phyloP scores from a whole-genome alignment of 2,797 vertebrate genomes.

The Eospalax fontanierii region DNA sequence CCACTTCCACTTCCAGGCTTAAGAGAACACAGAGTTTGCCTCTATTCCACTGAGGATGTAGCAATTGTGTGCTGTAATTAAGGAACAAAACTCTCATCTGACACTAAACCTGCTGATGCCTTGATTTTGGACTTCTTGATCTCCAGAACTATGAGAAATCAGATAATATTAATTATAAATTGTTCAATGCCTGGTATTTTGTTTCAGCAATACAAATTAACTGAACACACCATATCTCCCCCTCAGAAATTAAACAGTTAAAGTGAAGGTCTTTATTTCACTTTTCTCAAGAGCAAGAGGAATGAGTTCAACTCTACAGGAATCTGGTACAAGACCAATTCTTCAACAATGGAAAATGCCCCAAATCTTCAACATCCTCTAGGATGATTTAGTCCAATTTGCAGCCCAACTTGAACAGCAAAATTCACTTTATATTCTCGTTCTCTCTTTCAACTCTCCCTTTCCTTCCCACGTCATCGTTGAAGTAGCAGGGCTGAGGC shows the following conservation, averaged over 20 bases:
- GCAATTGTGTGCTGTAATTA: accelerated
- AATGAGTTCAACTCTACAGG: background rate
- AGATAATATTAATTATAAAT: background rate
- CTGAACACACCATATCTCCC: background rate
- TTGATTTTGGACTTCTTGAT: background rate
- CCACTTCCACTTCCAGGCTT: background rate
- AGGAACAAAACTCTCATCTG: background rate
- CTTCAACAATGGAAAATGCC: too few species aligned
- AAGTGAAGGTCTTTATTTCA: background rate
- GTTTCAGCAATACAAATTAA: background rate
- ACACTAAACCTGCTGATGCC: background rate
- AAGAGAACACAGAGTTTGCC: background rate
- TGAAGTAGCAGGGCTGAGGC: background rate
- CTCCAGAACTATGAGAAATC: background rate
- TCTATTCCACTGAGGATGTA: background rate
- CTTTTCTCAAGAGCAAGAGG: background rate
- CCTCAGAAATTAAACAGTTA: background rate
- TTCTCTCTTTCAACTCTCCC: background rate
- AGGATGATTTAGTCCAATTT: background rate
- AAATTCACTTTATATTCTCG: background rate
- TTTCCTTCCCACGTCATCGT: background rate
- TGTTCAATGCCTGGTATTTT: background rate
- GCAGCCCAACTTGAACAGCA: background rate
- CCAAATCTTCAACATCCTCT: too few species aligned
- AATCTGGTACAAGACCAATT: too few species aligned